Evolutionary conservation across 2,888 invertebrate genomes (phyloP), one percentile per base, ranked within the genome.

Genomic region (Brachyptera putata): DNA sequence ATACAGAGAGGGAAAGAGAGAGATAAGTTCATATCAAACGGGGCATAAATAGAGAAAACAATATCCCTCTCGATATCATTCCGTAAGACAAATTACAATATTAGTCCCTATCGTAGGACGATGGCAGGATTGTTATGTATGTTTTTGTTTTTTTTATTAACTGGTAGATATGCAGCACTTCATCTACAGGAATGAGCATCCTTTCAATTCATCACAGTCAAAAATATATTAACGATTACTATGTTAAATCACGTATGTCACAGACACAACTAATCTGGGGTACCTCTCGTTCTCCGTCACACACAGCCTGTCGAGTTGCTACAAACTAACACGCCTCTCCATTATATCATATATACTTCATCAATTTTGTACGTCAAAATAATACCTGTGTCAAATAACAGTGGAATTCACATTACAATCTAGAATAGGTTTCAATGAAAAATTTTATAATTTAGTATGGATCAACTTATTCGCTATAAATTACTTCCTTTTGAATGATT

Each of bases 171-270:
- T 30, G 58, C 61, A 55, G 58, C 61, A 59, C 46, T 46, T 61
- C 39, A 43, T 53, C 62, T 59, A 57, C 59, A 62, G 65, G 63
- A 65, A 64, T 65, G 65, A 64, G 64, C 65, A 64, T 62, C 61
- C 65, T 50, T 60, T n/a, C n/a, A n/a, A n/a, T 60, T 62, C 65
- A 65, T 65, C 65, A 65, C 65, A 65, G 65, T 64, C 64, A 64
- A 64, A 63, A 63, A 64, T 61, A 64, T 61, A 62, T 56, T 56
- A 55, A 57, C 39, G 37, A 60, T 41, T 57, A 53, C 30, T 39
- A 58, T 53, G 39, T 14, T 39, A 30, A 30, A 30, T 30, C 30
- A 30, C 30, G 30, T 30, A n/a, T n/a, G 43, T 43, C 43, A 43
- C 43, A 18, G 43, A 43, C 43, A 14, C 21, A 43, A 11, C 30